Base-by-base conservation (phyloP, 2,113 vertebrate species). In the Podarcis cretensis region DNA sequence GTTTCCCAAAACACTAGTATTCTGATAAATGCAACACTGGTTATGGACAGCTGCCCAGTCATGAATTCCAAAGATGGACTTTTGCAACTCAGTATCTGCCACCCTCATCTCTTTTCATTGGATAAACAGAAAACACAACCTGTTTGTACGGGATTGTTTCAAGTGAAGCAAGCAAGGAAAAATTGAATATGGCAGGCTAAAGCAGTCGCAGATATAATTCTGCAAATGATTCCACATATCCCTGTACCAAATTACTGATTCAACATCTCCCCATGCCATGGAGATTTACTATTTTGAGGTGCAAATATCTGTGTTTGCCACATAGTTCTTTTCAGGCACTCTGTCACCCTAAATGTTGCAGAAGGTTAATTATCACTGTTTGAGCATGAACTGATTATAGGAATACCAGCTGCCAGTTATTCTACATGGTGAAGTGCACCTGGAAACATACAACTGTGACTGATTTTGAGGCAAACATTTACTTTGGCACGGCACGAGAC, bases 401-500 rank as follows among this genome's bases (percentile, higher is more conserved):
- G 32, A 0, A 78, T 91, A 48, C 83, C 91, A 88, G 94, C 91
- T 92, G 91, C 66, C 90, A 80, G 77, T 8, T 83, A 57, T 65
- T 92, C 6, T 74, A 83, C 83, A 82, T 84, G 35, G 63, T 87
- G 77, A 30, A 0, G 0, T 84, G 77, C 93, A 95, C 79, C 94
- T 96, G 94, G 89, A 93, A 92, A 93, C 27, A 37, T 0, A 20
- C 79, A 63, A 54, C 88, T 40, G 35, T 73, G 92, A 89, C 87
- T 77, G 89, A 92, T 87, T 75, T 87, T 83, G 87, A 87, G 92
- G 82, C 86, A 95, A 93, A 93, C 83, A 94, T 96, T 96, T 93
- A 83, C 94, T 89, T 91, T 91, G 92, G 93, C 93, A 86, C 1
- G 0, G 93, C 77, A 7, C 83, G 82, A 89, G 57, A 57, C 65